These are phyloP conservation scores for Calameuta idolon DNA, from an alignment of 2,888 invertebrate genomes.

Conservation along the genomic window DNA sequence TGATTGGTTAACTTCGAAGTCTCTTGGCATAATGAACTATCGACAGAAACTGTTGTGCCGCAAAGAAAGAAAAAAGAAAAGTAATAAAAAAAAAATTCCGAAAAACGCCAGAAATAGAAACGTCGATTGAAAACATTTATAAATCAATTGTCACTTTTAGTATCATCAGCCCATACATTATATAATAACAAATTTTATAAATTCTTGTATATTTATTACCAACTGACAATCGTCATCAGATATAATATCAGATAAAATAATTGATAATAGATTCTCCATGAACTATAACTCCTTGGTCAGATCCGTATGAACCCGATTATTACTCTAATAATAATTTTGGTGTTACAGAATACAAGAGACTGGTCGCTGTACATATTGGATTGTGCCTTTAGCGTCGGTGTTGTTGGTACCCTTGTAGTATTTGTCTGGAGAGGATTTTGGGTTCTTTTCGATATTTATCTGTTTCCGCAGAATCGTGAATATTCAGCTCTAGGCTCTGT, in stretches of 20 bases:
- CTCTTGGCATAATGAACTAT: not conserved
- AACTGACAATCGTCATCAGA: not conserved
- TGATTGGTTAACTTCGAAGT: not conserved
- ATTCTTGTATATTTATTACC: not conserved
- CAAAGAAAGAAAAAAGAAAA: not conserved
- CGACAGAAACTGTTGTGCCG: not conserved
- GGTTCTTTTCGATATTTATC: slow-evolving; percentile 82
- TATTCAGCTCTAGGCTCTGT: slow-evolving; percentile 83
- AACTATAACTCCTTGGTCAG: not conserved
- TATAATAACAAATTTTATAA: not conserved
- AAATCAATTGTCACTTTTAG: not conserved
- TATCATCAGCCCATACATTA: not conserved
- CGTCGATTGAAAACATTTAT: not conserved
- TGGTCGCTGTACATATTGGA: slow-evolving; percentile 82
- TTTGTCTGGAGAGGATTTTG: slow-evolving; percentile 91
- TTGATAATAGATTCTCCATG: not conserved
- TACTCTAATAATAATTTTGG: slow-evolving; percentile 23
- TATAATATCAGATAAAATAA: not conserved
- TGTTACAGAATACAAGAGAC: slow-evolving; percentile 77
- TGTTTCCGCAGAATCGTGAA: slow-evolving; percentile 78
- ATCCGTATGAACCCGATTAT: not conserved
- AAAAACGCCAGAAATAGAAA: not conserved
- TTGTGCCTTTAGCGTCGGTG: slow-evolving; percentile 86
- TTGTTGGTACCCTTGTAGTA: slow-evolving; percentile 87
- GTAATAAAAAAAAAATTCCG: not conserved